Evolutionary conservation across 1,140 invertebrate species (phyloP).

Genomic region (Tribolium madens): DNA sequence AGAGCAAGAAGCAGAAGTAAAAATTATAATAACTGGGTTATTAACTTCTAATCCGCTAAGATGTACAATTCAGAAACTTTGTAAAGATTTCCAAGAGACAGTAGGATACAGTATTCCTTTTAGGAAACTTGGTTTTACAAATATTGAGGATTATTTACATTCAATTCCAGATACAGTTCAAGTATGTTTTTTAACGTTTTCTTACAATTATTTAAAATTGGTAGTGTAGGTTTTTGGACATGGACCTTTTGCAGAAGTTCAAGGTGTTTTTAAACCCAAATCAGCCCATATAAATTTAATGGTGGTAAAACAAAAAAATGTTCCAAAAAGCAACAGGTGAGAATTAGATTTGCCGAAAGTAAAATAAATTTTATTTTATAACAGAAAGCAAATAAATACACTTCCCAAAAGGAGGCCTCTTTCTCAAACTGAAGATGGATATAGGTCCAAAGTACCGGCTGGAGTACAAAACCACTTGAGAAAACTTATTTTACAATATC

Average conservation of each 20-base stretch:
- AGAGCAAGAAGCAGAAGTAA: constrained; percentile 6
- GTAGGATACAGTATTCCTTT: constrained; percentile 34
- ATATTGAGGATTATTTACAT: constrained; percentile 17
- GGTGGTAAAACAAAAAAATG: constrained; percentile 27
- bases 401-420: background rate
- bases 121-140: constrained; percentile 13
- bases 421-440: background rate
- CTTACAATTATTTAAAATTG: background rate
- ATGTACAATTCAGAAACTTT: constrained; percentile 28
- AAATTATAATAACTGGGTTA: constrained; percentile 27
- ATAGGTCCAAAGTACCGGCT: constrained; percentile 23
- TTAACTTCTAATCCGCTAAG: constrained; percentile 34
- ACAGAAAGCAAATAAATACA: background rate
- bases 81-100: constrained; percentile 11
- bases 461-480: constrained; percentile 47
- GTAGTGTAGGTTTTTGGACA: constrained; percentile 7
- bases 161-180: constrained; percentile 35
- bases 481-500: constrained; percentile 38
- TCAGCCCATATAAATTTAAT: constrained; percentile 41
- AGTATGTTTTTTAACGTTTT: constrained; percentile 3
- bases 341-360: background rate
- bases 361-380: background rate
- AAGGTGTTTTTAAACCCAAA: constrained; percentile 20
- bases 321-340: background rate
- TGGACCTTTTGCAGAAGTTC: constrained; percentile 20